These are phyloP conservation scores for Mactra quadrangularis DNA, from an alignment of 1,140 invertebrate genomes.

Conservation along the genomic window DNA sequence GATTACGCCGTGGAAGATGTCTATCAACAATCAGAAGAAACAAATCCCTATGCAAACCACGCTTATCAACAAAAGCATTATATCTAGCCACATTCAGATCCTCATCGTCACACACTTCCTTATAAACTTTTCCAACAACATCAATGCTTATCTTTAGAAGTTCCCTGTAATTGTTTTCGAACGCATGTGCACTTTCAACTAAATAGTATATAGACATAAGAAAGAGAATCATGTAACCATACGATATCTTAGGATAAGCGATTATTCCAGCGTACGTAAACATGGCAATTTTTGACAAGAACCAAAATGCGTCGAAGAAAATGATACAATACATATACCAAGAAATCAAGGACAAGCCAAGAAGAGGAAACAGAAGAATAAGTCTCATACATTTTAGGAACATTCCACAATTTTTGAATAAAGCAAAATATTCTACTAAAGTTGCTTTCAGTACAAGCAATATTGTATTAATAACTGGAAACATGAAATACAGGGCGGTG, in stretches of 20 bases:
- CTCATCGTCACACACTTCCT: background rate
- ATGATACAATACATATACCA: conserved; percentile 48
- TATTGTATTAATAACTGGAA: conserved; percentile 33
- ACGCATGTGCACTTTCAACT: conserved; percentile 25
- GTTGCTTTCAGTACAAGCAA: conserved; percentile 25
- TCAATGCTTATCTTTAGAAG: conserved; percentile 18
- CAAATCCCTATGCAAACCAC: conserved; percentile 10
- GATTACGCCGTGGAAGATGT: conserved; percentile 33
- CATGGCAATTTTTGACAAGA: conserved; percentile 37
- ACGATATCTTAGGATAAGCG: conserved; percentile 48
- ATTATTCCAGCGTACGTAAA: conserved; percentile 52
- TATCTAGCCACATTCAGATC: background rate
- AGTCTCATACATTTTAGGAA: background rate
- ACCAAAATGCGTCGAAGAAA: conserved; percentile 51
- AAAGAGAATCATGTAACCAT: conserved; percentile 47
- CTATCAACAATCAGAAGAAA: conserved; percentile 25
- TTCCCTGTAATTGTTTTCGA: conserved; percentile 24
- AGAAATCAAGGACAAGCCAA: conserved; percentile 12
- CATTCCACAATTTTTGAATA: background rate
- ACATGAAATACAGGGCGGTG: conserved; percentile 1
- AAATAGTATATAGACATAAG: conserved; percentile 39
- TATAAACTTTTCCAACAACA: conserved; percentile 2
- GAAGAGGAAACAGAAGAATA: background rate
- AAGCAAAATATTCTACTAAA: background rate
- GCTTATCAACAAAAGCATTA: background rate